Evolutionary conservation across 2,888 invertebrate genomes (phyloP).

Genomic region (Polydrusus pterygomalis): DNA sequence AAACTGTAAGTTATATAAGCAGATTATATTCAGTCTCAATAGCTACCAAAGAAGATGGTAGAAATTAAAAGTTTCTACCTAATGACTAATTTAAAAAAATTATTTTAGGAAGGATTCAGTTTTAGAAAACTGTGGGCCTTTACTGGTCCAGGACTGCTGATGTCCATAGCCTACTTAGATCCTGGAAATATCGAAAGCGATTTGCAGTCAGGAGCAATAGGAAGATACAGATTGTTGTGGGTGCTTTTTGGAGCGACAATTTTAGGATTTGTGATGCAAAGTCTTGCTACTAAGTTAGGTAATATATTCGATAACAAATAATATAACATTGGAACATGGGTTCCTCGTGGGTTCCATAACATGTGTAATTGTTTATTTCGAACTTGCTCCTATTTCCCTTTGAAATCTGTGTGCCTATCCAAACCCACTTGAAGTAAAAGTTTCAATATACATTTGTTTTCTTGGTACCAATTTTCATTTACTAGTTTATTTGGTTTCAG

Average conservation of each 20-base stretch:
- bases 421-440: too few species aligned
- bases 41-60: too few species aligned
- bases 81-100: neutral
- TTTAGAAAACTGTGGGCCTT: slow-evolving; percentile 93
- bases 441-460: too few species aligned
- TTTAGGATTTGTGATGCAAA: slow-evolving; percentile 88
- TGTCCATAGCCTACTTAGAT: slow-evolving; percentile 94
- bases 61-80: too few species aligned
- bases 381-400: too few species aligned
- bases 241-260: slow-evolving; percentile 88
- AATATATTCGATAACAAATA: slow-evolving; percentile 69
- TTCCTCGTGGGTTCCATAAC: too few species aligned
- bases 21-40: too few species aligned
- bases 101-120: slow-evolving; percentile 79
- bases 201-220: slow-evolving; percentile 86
- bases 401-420: too few species aligned
- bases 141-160: slow-evolving; percentile 92
- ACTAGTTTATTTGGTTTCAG: slow-evolving; percentile 59
- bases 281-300: slow-evolving; percentile 78
- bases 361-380: too few species aligned
- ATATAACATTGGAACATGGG: too few species aligned
- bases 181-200: slow-evolving; percentile 95
- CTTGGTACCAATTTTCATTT: too few species aligned
- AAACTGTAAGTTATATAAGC: slow-evolving; percentile 68
- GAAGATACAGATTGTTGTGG: slow-evolving; percentile 89